Base-by-base conservation (phyloP, 2,888 invertebrate species). In the Eupithecia centaureata region DNA sequence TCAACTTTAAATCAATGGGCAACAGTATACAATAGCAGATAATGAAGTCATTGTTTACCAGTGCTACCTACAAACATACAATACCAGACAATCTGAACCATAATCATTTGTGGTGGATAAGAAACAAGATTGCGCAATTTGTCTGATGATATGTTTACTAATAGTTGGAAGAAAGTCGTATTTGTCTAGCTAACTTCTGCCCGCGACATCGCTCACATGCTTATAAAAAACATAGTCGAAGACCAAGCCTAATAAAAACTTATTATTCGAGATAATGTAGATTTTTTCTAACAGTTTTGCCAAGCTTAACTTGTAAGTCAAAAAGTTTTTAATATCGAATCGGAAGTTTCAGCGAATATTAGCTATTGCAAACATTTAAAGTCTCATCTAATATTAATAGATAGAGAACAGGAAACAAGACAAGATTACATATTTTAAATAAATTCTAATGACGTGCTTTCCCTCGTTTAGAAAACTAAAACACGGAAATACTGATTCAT, bases 401-500 rank as follows among this genome's bases (percentile, higher is more conserved):
- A 42, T 42, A 42, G 2, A 18, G 2, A 42, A 8, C 10, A 42
- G 10, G 47, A 22, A 47, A 47, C n/a, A n/a, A n/a, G n/a, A 22
- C 4, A 47, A 30, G 30, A 5, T 5, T 7, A n/a, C 0, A 42
- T 22, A 12, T 22, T 47, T 47, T 12, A 1, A 1, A 47, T 47
- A 47, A 47, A 12, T 47, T 22, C n/a, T n/a, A n/a, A 22, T 30
- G 30, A 5, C 47, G 18, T 22, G 47, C 22, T 47, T 47, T 47
- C 47, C 12, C 22, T 47, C 12, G 10, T 47, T 47, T 12, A 42
- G 18, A 47, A 47, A 22, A 47, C 47, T 8, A 12, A 22, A 47
- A 22, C 8, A 38, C 51, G 18, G 12, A 51, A 51, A 51, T 52
- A 52, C 52, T 52, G 52, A 52, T 52, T 52, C 52, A 52, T 52